These are phyloP conservation scores for Halcyon smyrnensis DNA, from an alignment of 2,797 vertebrate species.

Conservation along the genomic window DNA sequence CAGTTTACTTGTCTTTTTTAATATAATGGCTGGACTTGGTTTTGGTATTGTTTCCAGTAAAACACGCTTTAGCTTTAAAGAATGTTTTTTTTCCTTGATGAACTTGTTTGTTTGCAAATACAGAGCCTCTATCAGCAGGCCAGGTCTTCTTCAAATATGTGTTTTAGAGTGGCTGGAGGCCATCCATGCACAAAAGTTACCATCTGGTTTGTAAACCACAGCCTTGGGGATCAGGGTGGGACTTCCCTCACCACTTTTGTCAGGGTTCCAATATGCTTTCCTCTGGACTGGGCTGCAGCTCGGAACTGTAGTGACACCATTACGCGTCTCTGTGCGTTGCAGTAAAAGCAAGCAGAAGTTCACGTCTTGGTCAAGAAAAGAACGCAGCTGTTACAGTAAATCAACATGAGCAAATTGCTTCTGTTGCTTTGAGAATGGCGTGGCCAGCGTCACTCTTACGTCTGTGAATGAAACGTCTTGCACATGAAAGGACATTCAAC, in stretches of 20 bases:
- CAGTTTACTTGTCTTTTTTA: neutral
- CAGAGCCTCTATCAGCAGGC: slow-evolving; percentile 55
- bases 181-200: slow-evolving; percentile 28
- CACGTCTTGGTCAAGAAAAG: neutral
- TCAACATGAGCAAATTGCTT: neutral
- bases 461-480: neutral
- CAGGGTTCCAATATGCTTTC: neutral
- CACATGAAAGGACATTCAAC: neutral
- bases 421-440: neutral
- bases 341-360: neutral
- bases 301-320: neutral
- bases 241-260: slow-evolving; percentile 37
- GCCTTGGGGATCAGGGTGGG: slow-evolving; percentile 32
- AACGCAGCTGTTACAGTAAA: neutral
- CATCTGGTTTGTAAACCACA: slow-evolving; percentile 71
- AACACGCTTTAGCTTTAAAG: neutral
- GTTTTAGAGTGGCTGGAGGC: slow-evolving; percentile 63
- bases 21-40: neutral
- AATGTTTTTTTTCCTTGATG: neutral
- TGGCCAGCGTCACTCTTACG: fast-evolving
- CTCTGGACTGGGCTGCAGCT: neutral
- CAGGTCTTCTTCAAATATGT: slow-evolving; percentile 68
- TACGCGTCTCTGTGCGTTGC: fast-evolving
- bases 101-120: slow-evolving; percentile 44
- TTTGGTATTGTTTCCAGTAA: slow-evolving; percentile 7